Evolutionary conservation across 2,797 vertebrate species (phyloP).

Genomic region (Phataginus tricuspis): DNA sequence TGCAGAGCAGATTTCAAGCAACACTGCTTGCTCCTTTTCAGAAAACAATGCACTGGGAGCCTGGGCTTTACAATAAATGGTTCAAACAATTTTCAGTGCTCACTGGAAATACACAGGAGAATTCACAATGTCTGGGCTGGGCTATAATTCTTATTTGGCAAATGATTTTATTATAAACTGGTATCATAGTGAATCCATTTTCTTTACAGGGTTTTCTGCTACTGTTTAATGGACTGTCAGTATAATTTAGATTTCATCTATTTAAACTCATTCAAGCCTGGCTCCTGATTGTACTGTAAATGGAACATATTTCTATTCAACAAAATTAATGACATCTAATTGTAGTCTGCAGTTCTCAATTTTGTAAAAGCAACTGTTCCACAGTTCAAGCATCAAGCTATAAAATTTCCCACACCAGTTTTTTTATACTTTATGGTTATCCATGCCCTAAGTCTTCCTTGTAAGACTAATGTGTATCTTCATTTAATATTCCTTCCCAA

Average conservation of each 20-base stretch:
- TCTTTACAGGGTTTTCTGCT: conserved; percentile 84
- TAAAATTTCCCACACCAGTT: conserved; percentile 82
- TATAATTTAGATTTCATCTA: conserved; percentile 90
- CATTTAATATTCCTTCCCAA: conserved; percentile 2
- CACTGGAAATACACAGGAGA: conserved; percentile 78
- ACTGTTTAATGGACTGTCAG: conserved; percentile 89
- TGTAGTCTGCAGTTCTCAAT: conserved; percentile 84
- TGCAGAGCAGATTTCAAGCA: conserved; percentile 78
- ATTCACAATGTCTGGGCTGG: conserved; percentile 68
- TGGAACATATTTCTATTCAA: conserved; percentile 89
- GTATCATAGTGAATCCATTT: conserved; percentile 87
- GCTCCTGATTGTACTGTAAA: conserved; percentile 88
- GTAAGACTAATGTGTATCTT: conserved; percentile 11
- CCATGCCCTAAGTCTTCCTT: conserved; percentile 10
- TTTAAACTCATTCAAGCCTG: conserved; percentile 88
- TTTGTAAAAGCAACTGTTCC: conserved; percentile 83
- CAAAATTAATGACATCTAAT: conserved; percentile 89
- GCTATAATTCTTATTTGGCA: conserved; percentile 80
- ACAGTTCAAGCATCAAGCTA: conserved; percentile 78
- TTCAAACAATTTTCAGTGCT: conserved; percentile 80
- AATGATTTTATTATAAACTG: conserved; percentile 86
- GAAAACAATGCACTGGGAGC: conserved; percentile 66
- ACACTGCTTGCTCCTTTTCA: conserved; percentile 77
- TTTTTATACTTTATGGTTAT: conserved; percentile 63
- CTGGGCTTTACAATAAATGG: conserved; percentile 74